These are phyloP conservation scores for Brenthis ino DNA, from an alignment of 2,888 invertebrate species.

Conservation along the genomic window DNA sequence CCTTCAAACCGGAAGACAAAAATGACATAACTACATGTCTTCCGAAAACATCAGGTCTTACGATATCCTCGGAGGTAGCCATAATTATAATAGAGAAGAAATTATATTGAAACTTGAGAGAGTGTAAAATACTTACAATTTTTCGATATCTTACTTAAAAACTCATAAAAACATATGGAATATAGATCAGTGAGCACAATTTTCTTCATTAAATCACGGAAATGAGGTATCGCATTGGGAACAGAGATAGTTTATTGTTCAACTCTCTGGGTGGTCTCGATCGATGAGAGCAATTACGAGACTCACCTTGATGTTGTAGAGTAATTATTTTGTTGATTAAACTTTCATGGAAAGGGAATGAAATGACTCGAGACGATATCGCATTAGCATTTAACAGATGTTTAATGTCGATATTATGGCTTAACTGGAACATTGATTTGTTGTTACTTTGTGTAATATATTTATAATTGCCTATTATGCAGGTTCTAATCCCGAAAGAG, in stretches of 20 bases:
- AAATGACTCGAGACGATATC: conserved; percentile 5
- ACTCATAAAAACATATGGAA: background rate
- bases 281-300: conserved; percentile 31
- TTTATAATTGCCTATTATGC: background rate
- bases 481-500: no score
- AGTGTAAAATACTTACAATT: no score
- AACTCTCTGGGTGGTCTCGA: conserved; percentile 30
- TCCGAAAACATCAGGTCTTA: no score
- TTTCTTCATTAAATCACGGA: conserved; percentile 5
- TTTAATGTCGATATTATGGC: conserved; percentile 1
- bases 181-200: background rate
- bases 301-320: conserved; percentile 21
- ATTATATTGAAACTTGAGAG: no score
- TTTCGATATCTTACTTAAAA: background rate
- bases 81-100: no score
- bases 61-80: no score
- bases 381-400: conserved; percentile 17
- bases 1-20: no score
- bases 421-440: background rate
- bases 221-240: conserved; percentile 8
- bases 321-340: conserved; percentile 30
- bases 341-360: conserved; percentile 24
- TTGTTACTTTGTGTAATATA: background rate
- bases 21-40: no score
- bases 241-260: conserved; percentile 9